These are phyloP conservation scores for Microplitis manilae DNA, from an alignment of 2,888 invertebrate genomes.

Conservation along the genomic window DNA sequence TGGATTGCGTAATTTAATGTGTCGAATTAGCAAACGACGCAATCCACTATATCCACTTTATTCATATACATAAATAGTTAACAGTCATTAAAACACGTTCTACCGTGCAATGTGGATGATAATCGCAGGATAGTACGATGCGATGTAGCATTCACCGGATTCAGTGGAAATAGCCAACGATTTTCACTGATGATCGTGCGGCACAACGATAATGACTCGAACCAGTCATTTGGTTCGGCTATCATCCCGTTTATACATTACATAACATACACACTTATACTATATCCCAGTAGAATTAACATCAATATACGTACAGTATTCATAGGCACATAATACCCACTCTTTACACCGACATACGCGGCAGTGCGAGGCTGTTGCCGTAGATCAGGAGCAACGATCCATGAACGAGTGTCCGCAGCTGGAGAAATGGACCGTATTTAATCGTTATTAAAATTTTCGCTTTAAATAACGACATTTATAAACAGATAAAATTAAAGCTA, in stretches of 20 bases:
- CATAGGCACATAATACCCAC: conserved; percentile 48
- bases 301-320: conserved; percentile 48
- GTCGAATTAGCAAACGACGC: conserved; percentile 2
- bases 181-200: conserved; percentile 19
- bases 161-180: conserved; percentile 24
- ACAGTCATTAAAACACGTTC: conserved; percentile 12
- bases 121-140: conserved; percentile 3
- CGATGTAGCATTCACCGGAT: conserved; percentile 2
- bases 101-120: neutral
- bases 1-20: conserved; percentile 22
- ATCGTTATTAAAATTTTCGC: conserved; percentile 24
- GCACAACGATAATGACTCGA: conserved; percentile 52
- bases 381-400: conserved; percentile 58
- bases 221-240: conserved; percentile 52
- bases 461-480: neutral
- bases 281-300: conserved; percentile 42
- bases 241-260: conserved; percentile 1
- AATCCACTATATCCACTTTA: conserved; percentile 7
- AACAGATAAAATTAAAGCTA: conserved; percentile 1
- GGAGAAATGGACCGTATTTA: conserved; percentile 57
- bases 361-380: conserved; percentile 47
- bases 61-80: conserved; percentile 12
- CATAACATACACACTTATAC: conserved; percentile 16
- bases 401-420: conserved; percentile 53
- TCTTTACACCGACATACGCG: conserved; percentile 41